Base-by-base conservation (phyloP, 2,888 invertebrate species). In the Phania funesta region DNA sequence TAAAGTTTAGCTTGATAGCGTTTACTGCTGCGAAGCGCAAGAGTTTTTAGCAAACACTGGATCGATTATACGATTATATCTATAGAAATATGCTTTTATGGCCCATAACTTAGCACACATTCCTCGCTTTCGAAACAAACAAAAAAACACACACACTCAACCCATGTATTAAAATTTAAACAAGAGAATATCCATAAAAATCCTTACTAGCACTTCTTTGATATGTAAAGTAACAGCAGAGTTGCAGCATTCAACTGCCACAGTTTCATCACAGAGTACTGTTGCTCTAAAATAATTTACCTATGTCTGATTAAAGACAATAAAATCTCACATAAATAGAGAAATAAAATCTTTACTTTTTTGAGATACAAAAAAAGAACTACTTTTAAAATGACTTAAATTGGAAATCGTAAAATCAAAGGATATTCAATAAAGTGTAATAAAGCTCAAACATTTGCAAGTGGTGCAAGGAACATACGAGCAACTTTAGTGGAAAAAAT, bases 391-490 rank as follows among this genome's bases (percentile, higher is more conserved):
- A 76, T 65, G 64, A 13, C 78, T 78, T 71, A 32, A 78, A 65
- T 73, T 78, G 65, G 41, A 38, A 65, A 65, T 65, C 78, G 56
- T 65, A 78, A 73, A 73, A 71, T 58, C 41, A 78, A 78, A 71
- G 41, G 32, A 52, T 52, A 52, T 35, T 9, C 41, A 58, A 76
- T 76, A 41, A 67, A 68, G 68, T n/a, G n/a, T 67, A 41, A 44
- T 48, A 64, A 64, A 32, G n/a, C 3, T 32, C n/a, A 38, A 71
- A 78, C 24, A 29, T 48, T 56, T 29, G 6, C 7, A 52, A 16
- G 5, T 20, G 29, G 13, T 18, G 6, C n/a, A 46, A 70, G 29
- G 22, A 16, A 26, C 32, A 32, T 32, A 48, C 29, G 48, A 48
- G n/a, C 29, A 65, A 48, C 9, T 22, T n/a, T 11, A 16, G 11